Base-by-base conservation (phyloP, 2,113 vertebrate genomes). In the Myocastor coypus region DNA sequence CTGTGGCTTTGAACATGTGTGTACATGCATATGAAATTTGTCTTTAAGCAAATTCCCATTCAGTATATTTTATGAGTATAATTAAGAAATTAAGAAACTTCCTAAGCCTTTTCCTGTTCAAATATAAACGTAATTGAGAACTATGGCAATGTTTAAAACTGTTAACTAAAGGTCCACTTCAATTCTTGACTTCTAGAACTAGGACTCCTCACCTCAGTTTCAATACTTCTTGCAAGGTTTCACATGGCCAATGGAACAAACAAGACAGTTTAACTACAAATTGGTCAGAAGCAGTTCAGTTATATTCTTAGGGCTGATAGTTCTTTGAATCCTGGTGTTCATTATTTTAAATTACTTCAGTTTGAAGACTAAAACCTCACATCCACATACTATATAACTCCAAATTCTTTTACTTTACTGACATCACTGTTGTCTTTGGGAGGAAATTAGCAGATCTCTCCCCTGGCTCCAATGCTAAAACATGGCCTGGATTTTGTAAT, bases 401-500 rank as follows among this genome's bases (percentile, higher is more conserved):
- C 63, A 42, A 94, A 80, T 40, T 92, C 37, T 86, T 89, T 78
- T 73, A 30, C 46, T 96, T 92, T 71, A 37, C 69, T 91, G 83
- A 80, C 83, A 90, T 94, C 66, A 83, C 28, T 84, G 30, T 16
- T 69, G n/a, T 68, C 81, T 96, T 91, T 84, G 26, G 46, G 8
- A 40, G 17, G 3, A 82, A 59, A 34, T 64, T 34, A 37, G 66
- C 52, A 94, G 87, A 52, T 14, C 69, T 77, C 34, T 50, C 40
- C 28, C 63, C 20, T 13, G 37, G 32, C 24, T 2, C 0, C 94
- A 97, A 28, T 0, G 32, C 73, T 93, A 86, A 97, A 97, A 91
- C 91, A 96, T 52, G 40, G 94, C 92, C 73, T 73, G 92, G 92
- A 92, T 93, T 94, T 92, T 94, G 42, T 95, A 97, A 98, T 95